Evolutionary conservation across 2,888 invertebrate genomes (phyloP).

Genomic region (Norana najaformis): DNA sequence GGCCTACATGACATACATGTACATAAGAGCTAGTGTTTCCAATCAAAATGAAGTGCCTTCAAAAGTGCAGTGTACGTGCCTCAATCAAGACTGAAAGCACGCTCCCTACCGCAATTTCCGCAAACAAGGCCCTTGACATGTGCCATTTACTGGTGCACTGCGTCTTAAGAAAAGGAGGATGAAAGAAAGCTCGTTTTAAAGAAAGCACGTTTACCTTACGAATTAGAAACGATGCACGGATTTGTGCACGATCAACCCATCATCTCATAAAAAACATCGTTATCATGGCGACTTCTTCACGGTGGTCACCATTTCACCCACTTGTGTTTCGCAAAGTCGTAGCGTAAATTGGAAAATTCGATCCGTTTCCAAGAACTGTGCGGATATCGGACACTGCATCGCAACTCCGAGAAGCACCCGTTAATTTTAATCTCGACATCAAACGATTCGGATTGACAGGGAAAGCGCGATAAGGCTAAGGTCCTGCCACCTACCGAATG

Average conservation of each 20-base stretch:
- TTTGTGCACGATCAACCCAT: not conserved
- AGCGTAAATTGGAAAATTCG: not conserved
- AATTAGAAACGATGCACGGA: not conserved
- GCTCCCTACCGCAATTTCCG: too few relatives aligned
- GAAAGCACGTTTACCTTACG: not conserved
- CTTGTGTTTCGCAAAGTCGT: not conserved
- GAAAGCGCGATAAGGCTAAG: not conserved
- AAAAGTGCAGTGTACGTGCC: not conserved
- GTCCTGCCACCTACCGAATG: not conserved
- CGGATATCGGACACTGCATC: not conserved
- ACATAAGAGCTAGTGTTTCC: too few relatives aligned
- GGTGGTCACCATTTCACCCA: not conserved
- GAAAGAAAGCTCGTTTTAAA: not conserved
- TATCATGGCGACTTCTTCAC: not conserved
- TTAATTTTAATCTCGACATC: not conserved
- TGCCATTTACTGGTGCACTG: not conserved
- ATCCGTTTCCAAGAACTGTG: not conserved
- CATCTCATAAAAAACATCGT: not conserved
- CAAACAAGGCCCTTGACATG: not conserved
- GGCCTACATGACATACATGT: too few relatives aligned
- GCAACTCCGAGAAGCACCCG: too few relatives aligned
- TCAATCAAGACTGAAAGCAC: too few relatives aligned
- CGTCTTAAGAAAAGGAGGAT: too few relatives aligned
- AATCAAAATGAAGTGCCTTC: not conserved
- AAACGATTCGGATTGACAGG: not conserved